These are phyloP conservation scores for Phaedon cochleariae DNA, from an alignment of 2,888 invertebrate species.

Conservation along the genomic window DNA sequence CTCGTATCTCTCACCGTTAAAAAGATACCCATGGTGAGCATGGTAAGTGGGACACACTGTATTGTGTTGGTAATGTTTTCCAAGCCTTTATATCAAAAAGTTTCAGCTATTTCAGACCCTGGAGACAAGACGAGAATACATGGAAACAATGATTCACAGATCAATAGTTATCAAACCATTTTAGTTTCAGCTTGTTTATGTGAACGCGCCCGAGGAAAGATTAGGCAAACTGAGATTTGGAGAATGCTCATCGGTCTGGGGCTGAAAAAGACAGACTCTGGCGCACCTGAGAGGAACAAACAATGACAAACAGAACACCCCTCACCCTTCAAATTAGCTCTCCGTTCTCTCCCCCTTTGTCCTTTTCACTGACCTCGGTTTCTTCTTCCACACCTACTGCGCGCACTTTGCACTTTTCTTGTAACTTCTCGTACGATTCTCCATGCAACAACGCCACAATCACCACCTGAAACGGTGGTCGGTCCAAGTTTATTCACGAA, in stretches of 20 bases:
- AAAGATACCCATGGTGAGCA: too few relatives aligned
- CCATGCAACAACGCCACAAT: slow-evolving; percentile 80
- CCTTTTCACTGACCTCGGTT: slow-evolving; percentile 19
- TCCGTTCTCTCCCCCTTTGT: slow-evolving; percentile 6
- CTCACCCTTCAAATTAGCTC: not conserved
- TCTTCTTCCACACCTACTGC: slow-evolving; percentile 24
- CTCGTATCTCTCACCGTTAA: too few relatives aligned
- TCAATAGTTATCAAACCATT: not conserved
- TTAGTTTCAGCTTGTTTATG: not conserved
- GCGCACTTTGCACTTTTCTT: slow-evolving; percentile 45
- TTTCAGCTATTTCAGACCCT: too few relatives aligned
- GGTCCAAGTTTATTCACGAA: too few relatives aligned
- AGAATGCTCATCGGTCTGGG: not conserved
- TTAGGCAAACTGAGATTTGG: not conserved
- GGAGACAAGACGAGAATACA: too few relatives aligned
- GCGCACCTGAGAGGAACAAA: not conserved
- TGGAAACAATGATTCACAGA: too few relatives aligned
- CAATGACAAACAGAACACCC: not conserved
- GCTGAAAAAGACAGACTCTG: not conserved
- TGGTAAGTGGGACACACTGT: too few relatives aligned
- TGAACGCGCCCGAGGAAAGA: not conserved
- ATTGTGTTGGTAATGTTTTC: too few relatives aligned
- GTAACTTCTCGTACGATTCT: slow-evolving; percentile 59
- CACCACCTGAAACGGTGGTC: slow-evolving; percentile 58
- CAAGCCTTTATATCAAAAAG: too few relatives aligned